phyloP scores from a whole-genome alignment of 2,888 invertebrate genomes.

The Cyclophora punctaria region DNA sequence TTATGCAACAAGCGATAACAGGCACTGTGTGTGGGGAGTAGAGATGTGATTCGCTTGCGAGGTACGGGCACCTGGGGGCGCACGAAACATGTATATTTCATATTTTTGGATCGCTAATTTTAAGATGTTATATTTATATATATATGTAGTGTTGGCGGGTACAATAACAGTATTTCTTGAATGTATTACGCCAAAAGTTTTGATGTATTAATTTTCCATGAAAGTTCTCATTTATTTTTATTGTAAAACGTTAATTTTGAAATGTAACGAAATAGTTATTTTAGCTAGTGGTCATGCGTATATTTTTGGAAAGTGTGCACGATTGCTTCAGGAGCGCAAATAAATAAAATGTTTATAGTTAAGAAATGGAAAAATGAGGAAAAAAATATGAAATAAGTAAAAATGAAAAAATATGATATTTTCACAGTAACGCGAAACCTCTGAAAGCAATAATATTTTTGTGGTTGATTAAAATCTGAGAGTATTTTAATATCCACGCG shows the following conservation, averaged over 20 bases:
- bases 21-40: conserved; percentile 21
- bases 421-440: conserved; percentile 60
- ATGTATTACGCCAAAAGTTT: conserved; percentile 73
- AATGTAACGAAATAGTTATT: conserved; percentile 51
- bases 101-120: conserved; percentile 76
- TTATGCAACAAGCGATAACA: conserved; percentile 39
- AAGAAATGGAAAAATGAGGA: conserved; percentile 23
- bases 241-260: conserved; percentile 17
- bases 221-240: conserved; percentile 52
- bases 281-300: conserved; percentile 73
- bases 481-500: conserved; percentile 64
- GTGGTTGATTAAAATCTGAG: conserved; percentile 52
- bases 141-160: conserved; percentile 72
- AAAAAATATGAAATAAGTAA: conserved; percentile 23
- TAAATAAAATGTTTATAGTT: conserved; percentile 29
- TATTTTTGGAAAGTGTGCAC: conserved; percentile 72
- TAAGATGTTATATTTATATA: conserved; percentile 76
- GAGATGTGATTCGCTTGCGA: conserved; percentile 42
- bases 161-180: conserved; percentile 69
- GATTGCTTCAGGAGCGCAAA: conserved; percentile 61
- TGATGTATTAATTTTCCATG: conserved; percentile 73
- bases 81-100: conserved; percentile 72
- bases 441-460: conserved; percentile 72
- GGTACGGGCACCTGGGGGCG: conserved; percentile 58
- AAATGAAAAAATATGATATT: conserved; percentile 47